A percentile compares a stretch with the other conserved stretches of the same genome.
phyloP scores from a whole-genome alignment of 2,888 invertebrate species.

The Plemyria rubiginata region DNA sequence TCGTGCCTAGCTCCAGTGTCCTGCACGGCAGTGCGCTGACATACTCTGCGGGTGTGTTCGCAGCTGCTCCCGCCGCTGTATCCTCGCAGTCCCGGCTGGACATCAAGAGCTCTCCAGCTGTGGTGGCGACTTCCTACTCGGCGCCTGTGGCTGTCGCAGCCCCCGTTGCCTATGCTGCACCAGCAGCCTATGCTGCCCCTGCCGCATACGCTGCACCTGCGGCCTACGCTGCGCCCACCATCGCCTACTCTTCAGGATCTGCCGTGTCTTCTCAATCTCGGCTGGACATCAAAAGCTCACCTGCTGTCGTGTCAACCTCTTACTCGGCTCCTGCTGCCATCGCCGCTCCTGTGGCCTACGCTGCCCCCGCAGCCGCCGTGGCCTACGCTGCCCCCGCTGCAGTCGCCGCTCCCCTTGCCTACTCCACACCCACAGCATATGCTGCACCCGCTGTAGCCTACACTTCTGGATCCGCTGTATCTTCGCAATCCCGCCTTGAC shows the following conservation, averaged over 20 bases:
- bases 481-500: slow-evolving; percentile 50
- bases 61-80: slow-evolving; percentile 48
- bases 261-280: slow-evolving; percentile 51
- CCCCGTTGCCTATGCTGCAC: slow-evolving; percentile 47
- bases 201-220: slow-evolving; percentile 44
- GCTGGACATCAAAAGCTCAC: slow-evolving; percentile 59
- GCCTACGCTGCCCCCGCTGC: slow-evolving; percentile 38
- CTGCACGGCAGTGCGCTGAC: slow-evolving; percentile 42
- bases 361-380: slow-evolving; percentile 15
- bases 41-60: slow-evolving; percentile 56
- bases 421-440: slow-evolving; percentile 16
- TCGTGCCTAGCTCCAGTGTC: slow-evolving; percentile 56
- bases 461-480: slow-evolving; percentile 29
- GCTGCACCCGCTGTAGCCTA: slow-evolving; percentile 46
- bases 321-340: slow-evolving; percentile 45
- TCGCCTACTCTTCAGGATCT: slow-evolving; percentile 44
- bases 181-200: slow-evolving; percentile 23
- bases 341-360: slow-evolving; percentile 42
- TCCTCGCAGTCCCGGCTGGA: slow-evolving; percentile 47
- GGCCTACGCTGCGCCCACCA: slow-evolving; percentile 32
- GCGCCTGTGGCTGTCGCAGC: slow-evolving; percentile 40
- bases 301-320: slow-evolving; percentile 52
- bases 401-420: slow-evolving; percentile 49
- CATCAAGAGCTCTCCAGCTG: slow-evolving; percentile 30
- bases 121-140: slow-evolving; percentile 39